Evolutionary conservation across 2,888 invertebrate species (phyloP).

Genomic region (Agrotis puta): DNA sequence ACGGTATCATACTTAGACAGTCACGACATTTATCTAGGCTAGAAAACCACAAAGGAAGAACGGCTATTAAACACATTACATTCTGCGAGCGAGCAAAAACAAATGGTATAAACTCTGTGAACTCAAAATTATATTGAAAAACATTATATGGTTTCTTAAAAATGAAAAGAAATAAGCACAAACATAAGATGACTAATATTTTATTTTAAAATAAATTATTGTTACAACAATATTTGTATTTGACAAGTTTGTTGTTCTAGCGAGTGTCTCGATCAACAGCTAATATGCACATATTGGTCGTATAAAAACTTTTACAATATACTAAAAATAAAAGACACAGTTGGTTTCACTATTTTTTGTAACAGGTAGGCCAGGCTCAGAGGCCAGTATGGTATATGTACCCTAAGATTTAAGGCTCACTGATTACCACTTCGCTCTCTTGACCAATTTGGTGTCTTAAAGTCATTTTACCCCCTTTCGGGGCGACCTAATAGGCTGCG

Average conservation of each 20-base stretch:
- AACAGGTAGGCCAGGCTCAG: constrained; percentile 16
- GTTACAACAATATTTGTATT: constrained; percentile 61
- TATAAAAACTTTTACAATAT: constrained; percentile 53
- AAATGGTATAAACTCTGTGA: no score
- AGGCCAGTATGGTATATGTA: constrained; percentile 2
- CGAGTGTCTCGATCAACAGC: constrained; percentile 53
- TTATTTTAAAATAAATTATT: constrained; percentile 64
- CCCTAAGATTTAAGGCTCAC: constrained; percentile 20
- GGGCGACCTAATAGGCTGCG: constrained; percentile 24
- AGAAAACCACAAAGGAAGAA: no score
- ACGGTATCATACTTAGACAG: no score
- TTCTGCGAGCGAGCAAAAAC: no score
- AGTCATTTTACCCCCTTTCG: constrained; percentile 1
- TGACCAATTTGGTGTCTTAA: constrained; percentile 15
- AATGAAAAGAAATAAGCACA: neutral
- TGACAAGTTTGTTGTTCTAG: constrained; percentile 63
- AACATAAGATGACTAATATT: constrained; percentile 58
- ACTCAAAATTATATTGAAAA: no score
- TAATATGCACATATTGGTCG: constrained; percentile 55
- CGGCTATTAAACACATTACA: no score
- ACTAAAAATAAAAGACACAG: constrained; percentile 61
- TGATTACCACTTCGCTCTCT: constrained; percentile 1
- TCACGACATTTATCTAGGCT: no score
- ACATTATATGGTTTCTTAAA: neutral
- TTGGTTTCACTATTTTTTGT: constrained; percentile 47